A percentile compares a stretch with the other conserved stretches of the same genome.
Conservation (phyloP, 1,140 invertebrate species). For the Nylanderia fulva region DNA sequence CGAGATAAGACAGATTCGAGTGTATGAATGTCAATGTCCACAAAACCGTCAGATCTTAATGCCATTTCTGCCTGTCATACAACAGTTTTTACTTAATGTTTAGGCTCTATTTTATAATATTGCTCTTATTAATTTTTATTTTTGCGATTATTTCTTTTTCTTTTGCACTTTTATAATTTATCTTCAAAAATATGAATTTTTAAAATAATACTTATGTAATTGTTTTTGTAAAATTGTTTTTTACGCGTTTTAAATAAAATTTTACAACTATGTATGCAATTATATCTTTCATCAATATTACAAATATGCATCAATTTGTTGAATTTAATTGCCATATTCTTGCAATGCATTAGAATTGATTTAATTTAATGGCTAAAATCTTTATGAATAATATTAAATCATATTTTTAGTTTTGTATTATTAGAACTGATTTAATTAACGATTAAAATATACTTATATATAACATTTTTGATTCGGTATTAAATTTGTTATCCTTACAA, state of each 20-base stretch:
- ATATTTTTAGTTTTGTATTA: too few relatives aligned
- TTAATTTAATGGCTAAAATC: not conserved
- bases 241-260: not conserved
- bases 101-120: conserved; percentile 27
- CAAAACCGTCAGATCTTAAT: conserved; percentile 96
- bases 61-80: conserved; percentile 95
- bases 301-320: not conserved
- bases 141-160: not conserved
- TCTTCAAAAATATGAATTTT: conserved; percentile 37
- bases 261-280: not conserved
- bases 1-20: conserved; percentile 94
- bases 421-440: not conserved
- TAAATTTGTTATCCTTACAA: conserved; percentile 13
- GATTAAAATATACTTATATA: not conserved
- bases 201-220: too few relatives aligned
- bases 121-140: conserved; percentile 32
- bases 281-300: not conserved
- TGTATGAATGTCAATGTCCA: conserved; percentile 96
- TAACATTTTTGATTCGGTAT: conserved; percentile 1
- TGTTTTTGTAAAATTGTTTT: too few relatives aligned
- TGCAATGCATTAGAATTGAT: not conserved
- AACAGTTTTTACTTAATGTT: conserved; percentile 73
- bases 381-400: not conserved
- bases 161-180: not conserved
- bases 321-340: not conserved